These are phyloP conservation scores for Bubalus kerabau DNA, from an alignment of 2,113 vertebrate genomes.

Conservation along the genomic window DNA sequence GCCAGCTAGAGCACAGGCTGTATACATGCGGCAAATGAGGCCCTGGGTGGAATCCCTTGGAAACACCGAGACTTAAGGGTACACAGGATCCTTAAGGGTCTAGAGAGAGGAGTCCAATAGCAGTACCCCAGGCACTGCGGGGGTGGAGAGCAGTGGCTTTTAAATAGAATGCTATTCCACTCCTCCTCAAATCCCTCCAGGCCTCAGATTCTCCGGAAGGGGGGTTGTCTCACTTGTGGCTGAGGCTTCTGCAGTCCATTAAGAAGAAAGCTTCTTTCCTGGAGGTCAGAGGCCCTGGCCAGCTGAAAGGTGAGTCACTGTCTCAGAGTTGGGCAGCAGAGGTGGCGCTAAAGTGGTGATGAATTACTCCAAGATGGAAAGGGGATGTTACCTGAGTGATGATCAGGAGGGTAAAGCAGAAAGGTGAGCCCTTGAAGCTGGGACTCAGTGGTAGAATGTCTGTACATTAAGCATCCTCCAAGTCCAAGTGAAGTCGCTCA, in stretches of 20 bases:
- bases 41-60: neutral
- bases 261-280: constrained; percentile 67
- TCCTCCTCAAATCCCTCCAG: neutral
- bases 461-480: neutral
- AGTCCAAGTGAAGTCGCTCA: too few species aligned
- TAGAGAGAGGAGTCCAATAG: neutral
- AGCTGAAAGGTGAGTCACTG: constrained; percentile 49
- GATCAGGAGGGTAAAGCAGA: neutral
- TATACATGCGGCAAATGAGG: neutral
- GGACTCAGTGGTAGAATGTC: neutral
- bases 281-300: constrained; percentile 56
- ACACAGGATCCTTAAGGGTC: neutral
- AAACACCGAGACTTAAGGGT: neutral
- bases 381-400: constrained; percentile 29
- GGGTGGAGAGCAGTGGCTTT: neutral
- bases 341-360: constrained; percentile 25
- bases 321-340: constrained; percentile 28
- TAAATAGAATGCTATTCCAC: neutral
- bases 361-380: constrained; percentile 41
- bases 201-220: neutral
- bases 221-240: neutral
- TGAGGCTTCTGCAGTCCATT: constrained; percentile 58
- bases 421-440: neutral
- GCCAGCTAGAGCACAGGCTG: neutral
- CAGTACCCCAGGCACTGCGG: neutral